Evolutionary conservation across 2,113 vertebrate genomes (phyloP).

Genomic region (Cephalopholis sonnerati): DNA sequence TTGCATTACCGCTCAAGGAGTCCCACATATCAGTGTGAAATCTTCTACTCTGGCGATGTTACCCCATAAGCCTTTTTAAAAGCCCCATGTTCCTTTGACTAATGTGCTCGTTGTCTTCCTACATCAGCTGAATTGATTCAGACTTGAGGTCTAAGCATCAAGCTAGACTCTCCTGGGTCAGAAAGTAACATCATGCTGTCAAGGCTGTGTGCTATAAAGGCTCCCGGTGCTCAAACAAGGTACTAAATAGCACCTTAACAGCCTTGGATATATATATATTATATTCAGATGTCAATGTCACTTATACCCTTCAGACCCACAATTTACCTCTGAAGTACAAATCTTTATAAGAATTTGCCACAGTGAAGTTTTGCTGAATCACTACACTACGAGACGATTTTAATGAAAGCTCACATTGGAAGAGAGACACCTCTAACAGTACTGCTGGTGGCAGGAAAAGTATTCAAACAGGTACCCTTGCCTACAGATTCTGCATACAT

Average conservation of each 20-base stretch:
- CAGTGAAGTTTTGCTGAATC: conserved; percentile 56
- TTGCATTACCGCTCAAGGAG: conserved; percentile 23
- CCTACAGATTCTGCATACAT: too few species aligned
- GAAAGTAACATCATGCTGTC: conserved; percentile 41
- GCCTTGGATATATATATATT: conserved; percentile 9
- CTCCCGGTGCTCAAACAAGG: conserved; percentile 18
- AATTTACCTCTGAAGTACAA: conserved; percentile 33
- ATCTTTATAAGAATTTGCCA: conserved; percentile 35
- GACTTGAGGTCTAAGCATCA: conserved; percentile 52
- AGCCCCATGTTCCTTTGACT: conserved; percentile 28
- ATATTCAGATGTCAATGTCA: conserved; percentile 19
- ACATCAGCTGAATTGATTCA: conserved; percentile 51
- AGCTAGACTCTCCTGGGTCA: conserved; percentile 39
- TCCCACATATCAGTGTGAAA: not conserved
- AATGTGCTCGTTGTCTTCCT: conserved; percentile 36
- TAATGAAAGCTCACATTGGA: conserved; percentile 22
- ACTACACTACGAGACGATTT: conserved; percentile 26
- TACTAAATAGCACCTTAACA: conserved; percentile 36
- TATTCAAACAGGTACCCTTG: too few species aligned
- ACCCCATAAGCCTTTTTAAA: conserved; percentile 48
- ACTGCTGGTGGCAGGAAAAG: not conserved
- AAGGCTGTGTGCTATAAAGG: conserved; percentile 35
- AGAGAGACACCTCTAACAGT: conserved; percentile 2
- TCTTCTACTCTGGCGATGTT: conserved; percentile 12
- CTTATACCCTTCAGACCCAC: conserved; percentile 27